A percentile compares a stretch with the other conserved stretches of the same genome.
Evolutionary conservation across 2,888 invertebrate species (phyloP).

Genomic region (Pterostichus niger): DNA sequence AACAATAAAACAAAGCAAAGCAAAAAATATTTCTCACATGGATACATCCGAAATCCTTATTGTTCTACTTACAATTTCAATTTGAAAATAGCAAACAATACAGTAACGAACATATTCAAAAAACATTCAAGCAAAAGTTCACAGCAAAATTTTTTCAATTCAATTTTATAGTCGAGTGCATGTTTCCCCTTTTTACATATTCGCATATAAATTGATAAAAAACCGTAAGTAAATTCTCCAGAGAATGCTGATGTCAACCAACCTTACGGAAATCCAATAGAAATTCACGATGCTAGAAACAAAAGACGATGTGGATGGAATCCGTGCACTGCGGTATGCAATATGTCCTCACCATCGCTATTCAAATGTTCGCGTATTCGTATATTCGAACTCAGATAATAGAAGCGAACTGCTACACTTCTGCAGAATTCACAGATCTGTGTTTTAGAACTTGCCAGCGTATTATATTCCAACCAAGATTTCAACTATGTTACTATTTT

Average conservation of each 20-base stretch:
- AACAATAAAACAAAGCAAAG: conserved; percentile 28
- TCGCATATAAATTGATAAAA: conserved; percentile 51
- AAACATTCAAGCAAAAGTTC: conserved; percentile 43
- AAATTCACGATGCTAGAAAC: conserved; percentile 36
- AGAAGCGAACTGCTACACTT: neutral
- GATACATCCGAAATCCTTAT: neutral
- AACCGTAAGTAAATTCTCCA: conserved; percentile 43
- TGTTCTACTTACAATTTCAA: conserved; percentile 22
- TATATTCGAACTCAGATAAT: neutral
- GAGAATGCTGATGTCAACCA: conserved; percentile 46
- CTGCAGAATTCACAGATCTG: too few relatives aligned
- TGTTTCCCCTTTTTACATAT: conserved; percentile 16
- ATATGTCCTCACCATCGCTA: conserved; percentile 16
- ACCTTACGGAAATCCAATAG: conserved; percentile 50
- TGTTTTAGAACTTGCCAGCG: too few relatives aligned
- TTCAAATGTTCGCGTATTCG: conserved; percentile 22
- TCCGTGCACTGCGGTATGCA: conserved; percentile 50
- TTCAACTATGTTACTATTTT: too few relatives aligned
- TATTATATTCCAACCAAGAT: too few relatives aligned
- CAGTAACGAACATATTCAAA: conserved; percentile 12
- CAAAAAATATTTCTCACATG: conserved; percentile 31
- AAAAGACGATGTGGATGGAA: conserved; percentile 29
- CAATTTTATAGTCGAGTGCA: conserved; percentile 44
- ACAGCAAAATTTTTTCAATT: conserved; percentile 7
- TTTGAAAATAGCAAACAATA: neutral